Evolutionary conservation across 2,113 vertebrate species (phyloP), one percentile per base, ranked within the genome.

Genomic region (Burhinus bistriatus): DNA sequence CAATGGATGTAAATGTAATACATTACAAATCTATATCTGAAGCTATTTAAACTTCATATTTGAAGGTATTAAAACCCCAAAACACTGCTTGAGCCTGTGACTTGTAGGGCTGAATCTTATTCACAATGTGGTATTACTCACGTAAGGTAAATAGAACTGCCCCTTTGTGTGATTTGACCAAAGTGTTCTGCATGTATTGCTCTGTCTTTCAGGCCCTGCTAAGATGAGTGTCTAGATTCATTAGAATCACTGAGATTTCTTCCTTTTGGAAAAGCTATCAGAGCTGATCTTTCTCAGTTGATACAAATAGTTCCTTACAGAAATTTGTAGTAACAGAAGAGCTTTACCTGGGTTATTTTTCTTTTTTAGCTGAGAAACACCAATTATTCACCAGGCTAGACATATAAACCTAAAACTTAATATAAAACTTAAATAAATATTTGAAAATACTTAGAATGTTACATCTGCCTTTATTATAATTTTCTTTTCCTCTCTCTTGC

Each of bases 391-490:
- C 14, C 30, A 75, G 38, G 9, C 16, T 69, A 40, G 59, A 44
- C 22, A 49, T 8, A 38, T 12, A 81, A 51, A 73, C 12, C 8
- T 57, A 45, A 71, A 90, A 19, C 15, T 55, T 34, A 51, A n/a
- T 26, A 44, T 40, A 45, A 75, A 62, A 36, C 0, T 16, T 57
- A 19, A 44, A 80, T 36, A 83, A 70, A 42, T 51, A n/a, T 66
- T 89, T 78, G 32, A 47, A 75, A 84, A 75, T 27, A 15, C 21
- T 16, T 29, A 0, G 14, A 44, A 5, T 13, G 30, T 9, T 30
- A 2, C 3, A 30, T 11, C 11, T 29, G 6, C 36, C 61, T 3
- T 9, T 27, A 1, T 27, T 47, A 3, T 15, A 0, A 20, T 68
- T 73, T 54, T 59, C 2, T 68, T 69, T 23, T 27, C 7, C 47